Evolutionary conservation across 1,140 invertebrate genomes (phyloP).

Genomic region (Zaprionus davidi): DNA sequence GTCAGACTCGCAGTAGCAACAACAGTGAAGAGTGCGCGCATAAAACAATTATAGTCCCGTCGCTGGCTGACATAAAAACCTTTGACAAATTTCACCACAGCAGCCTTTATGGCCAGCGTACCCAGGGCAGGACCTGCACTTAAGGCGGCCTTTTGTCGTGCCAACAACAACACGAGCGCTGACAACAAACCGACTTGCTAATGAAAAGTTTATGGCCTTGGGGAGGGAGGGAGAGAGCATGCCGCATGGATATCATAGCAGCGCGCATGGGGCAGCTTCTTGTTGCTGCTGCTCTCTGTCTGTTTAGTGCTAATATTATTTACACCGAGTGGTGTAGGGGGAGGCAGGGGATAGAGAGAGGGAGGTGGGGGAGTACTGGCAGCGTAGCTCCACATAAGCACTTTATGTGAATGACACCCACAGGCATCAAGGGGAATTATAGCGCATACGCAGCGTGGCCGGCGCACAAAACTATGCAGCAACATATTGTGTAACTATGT

Average conservation of each 20-base stretch:
- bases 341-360: neutral
- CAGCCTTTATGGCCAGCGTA: conserved; percentile 39
- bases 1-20: conserved; percentile 33
- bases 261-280: neutral
- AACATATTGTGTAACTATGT: conserved; percentile 63
- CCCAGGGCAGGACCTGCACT: conserved; percentile 34
- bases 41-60: conserved; percentile 80
- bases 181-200: conserved; percentile 72
- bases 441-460: conserved; percentile 52
- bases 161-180: conserved; percentile 5
- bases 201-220: conserved; percentile 78
- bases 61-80: conserved; percentile 72
- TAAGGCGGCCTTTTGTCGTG: conserved; percentile 62
- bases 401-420: conserved; percentile 78
- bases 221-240: conserved; percentile 25
- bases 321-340: conserved; percentile 40
- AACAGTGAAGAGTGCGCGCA: conserved; percentile 60
- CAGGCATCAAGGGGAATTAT: conserved; percentile 76
- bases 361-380: neutral
- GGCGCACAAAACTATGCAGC: conserved; percentile 60
- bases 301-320: conserved; percentile 78
- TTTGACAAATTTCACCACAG: conserved; percentile 69
- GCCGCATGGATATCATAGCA: neutral
- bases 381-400: conserved; percentile 70
- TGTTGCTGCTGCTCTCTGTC: conserved; percentile 25